Evolutionary conservation across 1,140 invertebrate genomes (phyloP), one percentile per base, ranked within the genome.

Genomic region (Psix sp.): DNA sequence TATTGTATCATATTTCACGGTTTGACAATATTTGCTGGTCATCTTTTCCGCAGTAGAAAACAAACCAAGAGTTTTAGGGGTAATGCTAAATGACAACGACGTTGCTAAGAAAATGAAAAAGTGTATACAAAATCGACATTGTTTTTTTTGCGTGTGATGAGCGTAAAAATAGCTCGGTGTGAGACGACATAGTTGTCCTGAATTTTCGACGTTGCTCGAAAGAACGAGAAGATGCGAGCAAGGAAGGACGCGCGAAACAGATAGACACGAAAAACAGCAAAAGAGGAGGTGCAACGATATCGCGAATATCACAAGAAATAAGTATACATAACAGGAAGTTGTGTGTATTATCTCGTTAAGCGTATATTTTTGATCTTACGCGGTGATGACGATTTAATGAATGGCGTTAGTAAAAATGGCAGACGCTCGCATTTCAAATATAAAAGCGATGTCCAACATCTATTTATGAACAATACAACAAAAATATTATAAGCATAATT

Each of bases 291-390:
- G 46, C 35, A 60, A 36, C 6, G 29, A 36, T n/a, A n/a, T n/a
- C n/a, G 33, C 15, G 56, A 70, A 60, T 60, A 60, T 31, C 48
- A n/a, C 26, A 35, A 59, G 54, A 68, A 68, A 52, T 71, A 70
- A 71, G 57, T 46, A 48, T 57, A 48, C n/a, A 29, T 62, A 62
- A 71, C 67, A 71, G 67, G 67, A 71, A 71, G 67, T 54, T 54
- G 66, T 71, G 56, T 49, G 35, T 36, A 33, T 70, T 70, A 70
- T 70, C 66, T 70, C 42, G 52, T 29, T 35, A 17, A 54, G 31
- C 54, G 65, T 68, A 33, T 59, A 70, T 70, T 60, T 52, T 54
- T 54, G 46, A 42, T 60, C 56, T 54, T 60, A 26, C 56, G 49
- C 46, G 51, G 49, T 66, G 51, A 52, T 45, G 52, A 43, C 52